phyloP scores from a whole-genome alignment of 2,888 invertebrate species.

The Eudemis profundana region DNA sequence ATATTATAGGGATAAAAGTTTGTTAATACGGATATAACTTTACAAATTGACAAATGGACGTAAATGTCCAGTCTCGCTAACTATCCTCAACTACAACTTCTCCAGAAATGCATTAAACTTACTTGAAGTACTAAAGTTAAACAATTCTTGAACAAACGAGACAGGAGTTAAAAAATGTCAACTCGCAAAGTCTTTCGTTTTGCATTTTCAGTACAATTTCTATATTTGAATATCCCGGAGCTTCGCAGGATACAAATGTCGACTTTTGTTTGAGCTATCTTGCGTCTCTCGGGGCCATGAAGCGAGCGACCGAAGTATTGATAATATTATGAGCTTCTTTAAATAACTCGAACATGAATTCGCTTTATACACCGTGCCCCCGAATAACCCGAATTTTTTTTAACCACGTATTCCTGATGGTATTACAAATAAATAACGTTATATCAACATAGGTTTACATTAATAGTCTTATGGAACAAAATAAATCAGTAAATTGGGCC shows the following conservation, averaged over 20 bases:
- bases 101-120: not conserved
- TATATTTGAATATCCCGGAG: constrained; percentile 26
- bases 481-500: too few relatives aligned
- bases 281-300: constrained; percentile 44
- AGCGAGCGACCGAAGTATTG: constrained; percentile 17
- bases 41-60: too few relatives aligned
- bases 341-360: too few relatives aligned
- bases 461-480: too few relatives aligned
- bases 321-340: too few relatives aligned
- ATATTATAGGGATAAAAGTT: too few relatives aligned
- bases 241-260: constrained; percentile 39
- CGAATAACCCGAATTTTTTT: too few relatives aligned
- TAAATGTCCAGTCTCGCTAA: not conserved
- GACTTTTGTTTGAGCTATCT: constrained; percentile 50
- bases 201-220: constrained; percentile 17
- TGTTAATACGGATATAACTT: too few relatives aligned
- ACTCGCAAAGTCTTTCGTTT: constrained; percentile 16
- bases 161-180: constrained; percentile 11
- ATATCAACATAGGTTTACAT: too few relatives aligned
- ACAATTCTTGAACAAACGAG: constrained; percentile 1
- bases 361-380: too few relatives aligned
- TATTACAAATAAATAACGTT: too few relatives aligned
- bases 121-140: not conserved
- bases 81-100: not conserved
- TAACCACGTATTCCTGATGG: too few relatives aligned